phyloP scores from a whole-genome alignment of 1,140 invertebrate genomes.

The Oedothorax gibbosus region DNA sequence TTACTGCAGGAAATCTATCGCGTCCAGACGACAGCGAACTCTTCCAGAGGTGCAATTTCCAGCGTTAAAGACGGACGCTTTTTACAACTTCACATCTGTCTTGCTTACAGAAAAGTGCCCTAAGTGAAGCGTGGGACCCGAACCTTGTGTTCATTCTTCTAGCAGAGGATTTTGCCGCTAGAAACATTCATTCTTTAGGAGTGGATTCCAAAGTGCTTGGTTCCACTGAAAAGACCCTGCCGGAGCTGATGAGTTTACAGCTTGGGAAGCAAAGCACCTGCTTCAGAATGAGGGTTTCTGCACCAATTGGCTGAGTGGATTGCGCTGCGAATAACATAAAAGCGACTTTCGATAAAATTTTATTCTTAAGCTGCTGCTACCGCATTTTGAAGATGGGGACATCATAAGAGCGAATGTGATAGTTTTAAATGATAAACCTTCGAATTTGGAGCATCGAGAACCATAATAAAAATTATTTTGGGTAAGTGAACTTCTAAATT shows the following conservation, averaged over 20 bases:
- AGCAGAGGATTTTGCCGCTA: slow-evolving; percentile 10
- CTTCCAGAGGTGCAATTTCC: slow-evolving; percentile 39
- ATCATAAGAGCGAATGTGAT: too few species aligned
- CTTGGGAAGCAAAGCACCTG: slow-evolving; percentile 31
- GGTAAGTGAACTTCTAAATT: too few species aligned
- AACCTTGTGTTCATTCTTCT: slow-evolving; percentile 33
- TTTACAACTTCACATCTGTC: slow-evolving; percentile 58
- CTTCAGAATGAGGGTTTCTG: slow-evolving; percentile 36
- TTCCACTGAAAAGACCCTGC: slow-evolving; percentile 33
- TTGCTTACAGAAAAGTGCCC: slow-evolving; percentile 50
- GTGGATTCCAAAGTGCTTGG: slow-evolving; percentile 20
- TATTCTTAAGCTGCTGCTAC: too few species aligned
- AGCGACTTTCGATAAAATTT: too few species aligned
- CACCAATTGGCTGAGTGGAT: slow-evolving; percentile 6
- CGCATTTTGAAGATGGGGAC: too few species aligned
- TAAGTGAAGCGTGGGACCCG: slow-evolving; percentile 48
- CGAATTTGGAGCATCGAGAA: too few species aligned
- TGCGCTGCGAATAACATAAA: too few species aligned
- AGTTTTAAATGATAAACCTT: too few species aligned
- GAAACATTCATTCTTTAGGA: slow-evolving; percentile 46
- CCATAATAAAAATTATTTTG: too few species aligned
- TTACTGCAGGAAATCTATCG: slow-evolving; percentile 4
- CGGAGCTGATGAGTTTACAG: slow-evolving; percentile 39
- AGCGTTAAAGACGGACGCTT: slow-evolving; percentile 38
- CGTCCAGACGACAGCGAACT: slow-evolving; percentile 28